Percentiles rank a stretch among this genome's conserved stretches.
phyloP scores from a whole-genome alignment of 2,113 vertebrate species.

The Trematocara variabile region DNA sequence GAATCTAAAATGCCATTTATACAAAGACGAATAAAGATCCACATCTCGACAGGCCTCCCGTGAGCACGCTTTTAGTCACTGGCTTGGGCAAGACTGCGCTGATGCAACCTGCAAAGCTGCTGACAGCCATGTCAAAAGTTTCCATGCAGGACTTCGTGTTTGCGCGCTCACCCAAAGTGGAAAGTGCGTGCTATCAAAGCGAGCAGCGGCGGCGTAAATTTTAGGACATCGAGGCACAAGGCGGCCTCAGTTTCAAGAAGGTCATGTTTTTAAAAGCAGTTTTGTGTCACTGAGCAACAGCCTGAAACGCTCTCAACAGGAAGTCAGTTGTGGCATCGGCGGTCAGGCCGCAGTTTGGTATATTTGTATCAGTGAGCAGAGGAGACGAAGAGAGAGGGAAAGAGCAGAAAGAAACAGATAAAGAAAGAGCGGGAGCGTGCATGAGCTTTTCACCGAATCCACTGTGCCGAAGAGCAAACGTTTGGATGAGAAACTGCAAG shows the following conservation, averaged over 20 bases:
- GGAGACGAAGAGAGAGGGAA: constrained; percentile 18
- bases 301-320: constrained; percentile 71
- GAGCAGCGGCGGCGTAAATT: neutral
- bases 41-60: neutral
- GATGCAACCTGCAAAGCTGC: constrained; percentile 44
- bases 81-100: constrained; percentile 17
- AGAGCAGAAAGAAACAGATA: constrained; percentile 9
- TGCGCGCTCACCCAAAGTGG: neutral
- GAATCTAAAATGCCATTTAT: neutral
- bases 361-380: constrained; percentile 68
- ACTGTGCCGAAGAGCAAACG: neutral
- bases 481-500: neutral
- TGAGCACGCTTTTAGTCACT: neutral
- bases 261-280: constrained; percentile 36
- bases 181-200: neutral
- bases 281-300: constrained; percentile 65
- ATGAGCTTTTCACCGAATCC: neutral
- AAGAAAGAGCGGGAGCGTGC: constrained; percentile 35
- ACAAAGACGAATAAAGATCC: neutral
- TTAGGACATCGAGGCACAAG: neutral
- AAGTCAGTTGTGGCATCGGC: constrained; percentile 76
- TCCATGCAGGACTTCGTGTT: neutral
- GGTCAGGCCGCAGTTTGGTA: constrained; percentile 66
- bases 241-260: neutral
- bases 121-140: neutral